phyloP scores from a whole-genome alignment of 2,888 invertebrate species.

The Magallana nippona region DNA sequence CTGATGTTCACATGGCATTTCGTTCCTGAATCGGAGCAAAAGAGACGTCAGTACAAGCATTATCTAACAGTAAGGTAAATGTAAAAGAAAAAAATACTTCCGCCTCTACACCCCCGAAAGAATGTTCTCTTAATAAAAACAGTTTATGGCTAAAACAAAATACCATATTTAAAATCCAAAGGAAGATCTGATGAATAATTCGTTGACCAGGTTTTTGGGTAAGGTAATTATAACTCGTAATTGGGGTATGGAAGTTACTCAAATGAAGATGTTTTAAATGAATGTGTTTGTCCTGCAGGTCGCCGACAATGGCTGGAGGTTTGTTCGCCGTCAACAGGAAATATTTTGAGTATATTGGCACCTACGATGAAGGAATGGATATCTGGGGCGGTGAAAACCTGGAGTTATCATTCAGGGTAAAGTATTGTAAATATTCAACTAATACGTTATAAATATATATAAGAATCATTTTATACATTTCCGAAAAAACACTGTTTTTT shows the following conservation, averaged over 20 bases:
- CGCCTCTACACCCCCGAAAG: too few species aligned
- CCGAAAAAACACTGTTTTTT: too few species aligned
- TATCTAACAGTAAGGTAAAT: constrained; percentile 74
- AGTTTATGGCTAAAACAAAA: too few species aligned
- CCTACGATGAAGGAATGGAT: constrained; percentile 99
- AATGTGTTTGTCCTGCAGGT: constrained; percentile 79
- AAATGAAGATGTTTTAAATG: background rate
- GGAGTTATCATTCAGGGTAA: constrained; percentile 95
- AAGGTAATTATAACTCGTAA: too few species aligned
- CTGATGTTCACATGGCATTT: constrained; percentile 62
- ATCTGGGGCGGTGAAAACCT: constrained; percentile 99
- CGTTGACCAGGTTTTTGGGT: too few species aligned
- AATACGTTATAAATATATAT: too few species aligned
- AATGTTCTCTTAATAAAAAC: too few species aligned
- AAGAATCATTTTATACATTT: background rate
- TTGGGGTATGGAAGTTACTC: too few species aligned
- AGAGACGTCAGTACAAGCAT: constrained; percentile 68
- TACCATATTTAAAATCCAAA: too few species aligned
- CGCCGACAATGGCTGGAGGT: constrained; percentile 99
- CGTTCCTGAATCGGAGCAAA: constrained; percentile 82
- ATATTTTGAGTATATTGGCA: constrained; percentile 96
- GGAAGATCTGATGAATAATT: too few species aligned
- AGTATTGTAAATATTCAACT: background rate
- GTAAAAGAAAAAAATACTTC: too few species aligned
- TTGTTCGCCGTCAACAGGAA: constrained; percentile 95